Base-by-base conservation (phyloP, 1,140 invertebrate genomes). In the Drosophila jambulina region DNA sequence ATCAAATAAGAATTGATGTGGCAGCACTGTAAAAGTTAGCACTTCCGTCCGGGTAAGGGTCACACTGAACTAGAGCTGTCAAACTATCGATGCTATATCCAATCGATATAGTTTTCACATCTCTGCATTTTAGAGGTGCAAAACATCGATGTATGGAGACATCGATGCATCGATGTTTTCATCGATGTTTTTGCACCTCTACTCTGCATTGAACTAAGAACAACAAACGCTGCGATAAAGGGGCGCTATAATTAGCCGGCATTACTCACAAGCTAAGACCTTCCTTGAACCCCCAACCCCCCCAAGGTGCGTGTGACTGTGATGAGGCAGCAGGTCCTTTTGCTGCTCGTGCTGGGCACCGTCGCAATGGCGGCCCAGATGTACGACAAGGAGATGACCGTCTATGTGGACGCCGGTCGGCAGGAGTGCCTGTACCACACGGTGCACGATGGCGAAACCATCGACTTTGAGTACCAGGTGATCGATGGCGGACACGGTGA, bases 401-500 rank as follows among this genome's bases (percentile, higher is more conserved):
- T 96, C 19, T 95, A 94, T 70, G 93, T 97, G n/a, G 95, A 95
- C 58, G 94, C 96, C 32, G 95, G 95, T 3, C 94, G 93, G 76
- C 94, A 94, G 72, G 95, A 96, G 75, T 97, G 96, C 82, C 96
- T 96, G 79, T 97, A 94, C 90, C 95, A 96, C 77, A 91, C 88
- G 46, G 94, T 95, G 1, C 94, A 94, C 72, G 82, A 92, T 23
- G 94, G 94, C n/a, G 94, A 96, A 91, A 93, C 93, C 6, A 94
- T 96, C 59, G 96, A 97, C 82, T 93, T 97, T 32, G 96, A 96
- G 86, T 97, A 96, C 91, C 96, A 97, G 94, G 96, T 96, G 1
- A 96, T 97, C 82, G 96, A 96, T 91, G 95, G 96, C 25, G 94
- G 95, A 0, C 95, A 96, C 67, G 96, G 96, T 0, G 96, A 97